These are phyloP conservation scores for Carcharodon carcharias DNA, from an alignment of 2,797 vertebrate species.

Conservation along the genomic window DNA sequence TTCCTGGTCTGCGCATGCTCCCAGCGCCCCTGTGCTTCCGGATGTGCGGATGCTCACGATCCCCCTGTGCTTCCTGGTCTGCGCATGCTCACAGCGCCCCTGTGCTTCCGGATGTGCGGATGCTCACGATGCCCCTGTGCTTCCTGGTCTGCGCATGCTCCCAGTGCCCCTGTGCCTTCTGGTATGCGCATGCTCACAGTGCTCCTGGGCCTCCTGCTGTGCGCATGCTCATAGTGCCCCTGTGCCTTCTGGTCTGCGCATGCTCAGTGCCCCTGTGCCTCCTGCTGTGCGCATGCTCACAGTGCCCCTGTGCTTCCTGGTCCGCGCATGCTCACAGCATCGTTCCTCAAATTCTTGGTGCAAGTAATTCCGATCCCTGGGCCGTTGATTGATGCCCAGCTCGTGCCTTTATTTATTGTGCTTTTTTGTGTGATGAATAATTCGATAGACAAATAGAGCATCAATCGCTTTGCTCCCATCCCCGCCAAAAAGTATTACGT, in stretches of 20 bases:
- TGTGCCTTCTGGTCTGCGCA: background rate
- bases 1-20: background rate
- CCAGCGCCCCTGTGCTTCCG: fast-evolving
- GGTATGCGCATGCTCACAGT: background rate
- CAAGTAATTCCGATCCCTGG: background rate
- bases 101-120: background rate
- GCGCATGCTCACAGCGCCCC: background rate
- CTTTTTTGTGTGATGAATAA: background rate
- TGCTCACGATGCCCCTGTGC: too few relatives aligned
- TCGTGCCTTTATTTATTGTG: too few relatives aligned
- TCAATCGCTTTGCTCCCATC: too few relatives aligned
- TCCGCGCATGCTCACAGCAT: background rate
- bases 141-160: background rate
- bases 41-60: too few relatives aligned
- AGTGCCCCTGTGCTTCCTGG: background rate
- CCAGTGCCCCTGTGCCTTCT: fast-evolving
- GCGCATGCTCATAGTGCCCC: background rate
- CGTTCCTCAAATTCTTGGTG: background rate
- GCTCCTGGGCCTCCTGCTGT: background rate
- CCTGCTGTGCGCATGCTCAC: background rate
- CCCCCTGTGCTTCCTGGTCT: fast-evolving
- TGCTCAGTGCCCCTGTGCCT: background rate
- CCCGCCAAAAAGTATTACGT: background rate
- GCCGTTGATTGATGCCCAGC: background rate
- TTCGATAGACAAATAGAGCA: background rate